phyloP scores from a whole-genome alignment of 1,140 invertebrate genomes.

The Argopecten irradians region DNA sequence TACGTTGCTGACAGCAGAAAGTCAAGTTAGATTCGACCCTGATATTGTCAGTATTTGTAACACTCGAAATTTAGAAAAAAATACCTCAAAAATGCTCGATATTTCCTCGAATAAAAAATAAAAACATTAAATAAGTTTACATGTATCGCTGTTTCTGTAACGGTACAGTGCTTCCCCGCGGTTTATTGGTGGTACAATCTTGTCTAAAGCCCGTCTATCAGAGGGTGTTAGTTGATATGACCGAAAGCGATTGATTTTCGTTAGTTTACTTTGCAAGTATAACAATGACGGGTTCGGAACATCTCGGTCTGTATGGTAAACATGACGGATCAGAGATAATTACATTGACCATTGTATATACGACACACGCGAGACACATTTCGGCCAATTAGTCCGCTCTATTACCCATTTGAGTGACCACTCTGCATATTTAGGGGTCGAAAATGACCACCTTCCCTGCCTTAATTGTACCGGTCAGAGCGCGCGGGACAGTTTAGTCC shows the following conservation, averaged over 20 bases:
- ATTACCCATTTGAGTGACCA: neutral
- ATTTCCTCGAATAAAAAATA: no score
- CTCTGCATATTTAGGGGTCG: constrained; percentile 1
- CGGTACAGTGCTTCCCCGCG: no score
- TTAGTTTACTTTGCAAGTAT: neutral
- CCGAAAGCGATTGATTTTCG: neutral
- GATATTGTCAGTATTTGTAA: no score
- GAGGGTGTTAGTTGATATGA: neutral
- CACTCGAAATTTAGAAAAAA: no score
- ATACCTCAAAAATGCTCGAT: no score
- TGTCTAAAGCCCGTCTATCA: neutral
- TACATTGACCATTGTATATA: neutral
- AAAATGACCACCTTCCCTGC: neutral
- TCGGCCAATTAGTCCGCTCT: neutral
- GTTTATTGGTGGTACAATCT: neutral
- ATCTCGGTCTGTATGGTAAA: neutral
- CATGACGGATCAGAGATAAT: neutral
- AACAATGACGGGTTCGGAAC: neutral
- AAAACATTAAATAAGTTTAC: no score
- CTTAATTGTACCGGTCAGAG: neutral
- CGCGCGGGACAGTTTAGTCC: neutral
- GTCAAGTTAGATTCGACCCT: no score
- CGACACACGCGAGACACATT: neutral
- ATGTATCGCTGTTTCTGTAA: no score
- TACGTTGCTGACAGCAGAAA: no score